Evolutionary conservation across 2,113 vertebrate species (phyloP), one percentile per base, ranked within the genome.

Genomic region (Trinectes maculatus): DNA sequence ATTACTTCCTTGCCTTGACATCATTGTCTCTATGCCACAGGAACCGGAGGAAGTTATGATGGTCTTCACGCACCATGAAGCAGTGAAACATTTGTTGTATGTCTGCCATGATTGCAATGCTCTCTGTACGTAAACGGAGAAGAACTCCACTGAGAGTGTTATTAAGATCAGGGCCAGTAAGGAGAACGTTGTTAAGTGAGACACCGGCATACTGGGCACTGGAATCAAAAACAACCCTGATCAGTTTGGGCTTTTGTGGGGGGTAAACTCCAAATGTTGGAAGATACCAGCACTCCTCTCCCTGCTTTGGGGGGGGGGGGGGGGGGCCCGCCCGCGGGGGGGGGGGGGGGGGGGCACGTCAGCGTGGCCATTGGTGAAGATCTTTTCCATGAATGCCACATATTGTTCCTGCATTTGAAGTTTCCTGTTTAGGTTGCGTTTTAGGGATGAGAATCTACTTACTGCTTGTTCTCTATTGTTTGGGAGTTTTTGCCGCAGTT

Each of bases 81-180:
- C 53, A 68, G 1, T 31, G 39, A 5, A 69, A 69, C 34, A 70
- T 59, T 5, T 43, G 62, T 8, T 31, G 21, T 5, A 47, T 47
- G 22, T 47, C 44, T 4, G n/a, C 39, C n/a, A 40, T 4, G 16
- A 40, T 10, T 8, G 40, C 18, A 7, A 19, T 2, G 3, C 3
- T 42, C 40, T 42, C 40, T 19, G 8, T 42, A 2, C 16, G 5
- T 5, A 42, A 42, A 8, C 39, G 7, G 3, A 42, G 39, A 5
- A 42, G 39, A n/a, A 19, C 39, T 16, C n/a, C 15, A 1, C n/a
- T 2, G 16, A 19, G 12, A 4, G 1, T 37, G 34, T 37, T 37
- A 5, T 15, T 37, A 10, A 37, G 9, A 24, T 46, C 10, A 3
- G 10, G 21, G 21, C 43, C 21, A 1, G 21, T 22, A 5, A 24